A percentile compares a stretch with the other conserved stretches of the same genome.
Evolutionary conservation across 2,797 vertebrate genomes (phyloP).

Genomic region (Acomys russatus): DNA sequence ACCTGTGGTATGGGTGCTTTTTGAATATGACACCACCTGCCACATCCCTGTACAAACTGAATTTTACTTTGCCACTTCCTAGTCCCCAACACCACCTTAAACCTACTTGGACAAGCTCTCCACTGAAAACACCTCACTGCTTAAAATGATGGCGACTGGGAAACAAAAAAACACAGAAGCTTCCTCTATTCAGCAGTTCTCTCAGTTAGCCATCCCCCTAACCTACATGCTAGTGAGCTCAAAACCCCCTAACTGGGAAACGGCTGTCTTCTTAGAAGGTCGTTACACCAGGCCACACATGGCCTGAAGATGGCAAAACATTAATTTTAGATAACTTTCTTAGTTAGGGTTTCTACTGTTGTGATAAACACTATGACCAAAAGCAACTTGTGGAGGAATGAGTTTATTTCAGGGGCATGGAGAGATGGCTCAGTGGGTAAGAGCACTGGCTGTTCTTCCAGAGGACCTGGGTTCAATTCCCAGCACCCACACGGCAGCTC

Average conservation of each 20-base stretch:
- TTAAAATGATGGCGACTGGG: neutral
- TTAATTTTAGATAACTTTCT: slow-evolving; percentile 19
- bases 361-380: neutral
- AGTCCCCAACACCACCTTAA: neutral
- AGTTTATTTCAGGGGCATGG: too few species aligned
- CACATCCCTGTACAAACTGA: slow-evolving; percentile 18
- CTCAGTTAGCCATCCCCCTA: neutral
- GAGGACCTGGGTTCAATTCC: too few species aligned
- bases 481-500: too few species aligned
- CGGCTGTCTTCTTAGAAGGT: neutral
- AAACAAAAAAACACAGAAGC: neutral
- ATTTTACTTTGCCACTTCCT: slow-evolving; percentile 53
- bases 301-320: neutral
- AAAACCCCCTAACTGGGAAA: neutral
- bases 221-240: neutral
- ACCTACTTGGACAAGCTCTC: neutral
- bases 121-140: neutral
- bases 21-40: neutral
- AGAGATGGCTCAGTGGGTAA: too few species aligned
- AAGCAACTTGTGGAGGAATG: neutral
- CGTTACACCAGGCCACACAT: neutral
- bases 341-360: neutral
- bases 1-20: neutral
- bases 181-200: neutral
- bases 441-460: too few species aligned